Evolutionary conservation across 2,797 vertebrate species (phyloP), one percentile per base, ranked within the genome.

Genomic region (Gymnothorax javanicus): DNA sequence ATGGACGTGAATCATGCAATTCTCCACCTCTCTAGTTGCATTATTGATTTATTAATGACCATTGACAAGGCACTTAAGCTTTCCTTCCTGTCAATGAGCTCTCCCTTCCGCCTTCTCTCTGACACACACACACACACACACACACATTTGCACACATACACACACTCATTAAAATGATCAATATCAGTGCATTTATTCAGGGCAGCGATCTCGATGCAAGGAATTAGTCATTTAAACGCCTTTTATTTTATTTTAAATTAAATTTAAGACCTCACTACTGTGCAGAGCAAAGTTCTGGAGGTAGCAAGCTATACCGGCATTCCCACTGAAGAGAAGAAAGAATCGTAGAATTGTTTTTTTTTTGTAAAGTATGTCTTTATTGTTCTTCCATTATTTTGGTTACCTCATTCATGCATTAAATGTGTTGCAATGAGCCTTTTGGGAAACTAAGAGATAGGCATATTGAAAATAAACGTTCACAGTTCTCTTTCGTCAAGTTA

Each of bases 401-500:
- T 92, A 92, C 91, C 89, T 88, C 88, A 89, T 85, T 84, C 86
- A 77, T 88, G 90, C 88, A 86, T 88, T 87, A 89, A 87, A 92
- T 89, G 88, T 88, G 91, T 85, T 89, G 89, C 90, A 87, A 91
- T 92, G 91, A 93, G 33, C 33, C 33, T 43, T 89, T 92, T 92
- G 82, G 91, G 91, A 91, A 91, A 91, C 89, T 92, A 88, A 89
- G 91, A 89, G 93, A 91, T 91, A 92, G 33, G 33, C 33, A 43
- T 43, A 87, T 92, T 90, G 92, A 94, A 92, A 91, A 92, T 93
- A 91, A 91, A 88, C 94, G 90, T 95, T 95, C 95, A 95, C 94
- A 95, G 95, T 95, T 92, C 93, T 94, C 93, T 33, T 84, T 91
- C 93, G 90, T 95, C 92, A 94, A 94, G 93, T 92, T 94, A 92